phyloP scores from a whole-genome alignment of 35 echinoderm and acorn worm species.

The Apostichopus japonicus region DNA sequence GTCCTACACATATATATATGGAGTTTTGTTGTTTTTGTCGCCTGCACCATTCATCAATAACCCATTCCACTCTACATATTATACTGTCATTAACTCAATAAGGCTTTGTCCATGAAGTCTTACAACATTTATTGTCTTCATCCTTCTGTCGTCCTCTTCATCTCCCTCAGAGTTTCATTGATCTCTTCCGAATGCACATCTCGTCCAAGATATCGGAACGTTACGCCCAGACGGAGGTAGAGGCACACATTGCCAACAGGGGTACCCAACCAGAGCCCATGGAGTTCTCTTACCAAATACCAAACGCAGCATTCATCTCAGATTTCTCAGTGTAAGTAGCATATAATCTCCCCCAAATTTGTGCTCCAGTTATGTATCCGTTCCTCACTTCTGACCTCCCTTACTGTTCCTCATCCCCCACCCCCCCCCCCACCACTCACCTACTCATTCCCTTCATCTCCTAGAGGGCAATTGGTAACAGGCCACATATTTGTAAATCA shows the following conservation, averaged over 20 bases:
- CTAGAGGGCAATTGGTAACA: too few relatives aligned
- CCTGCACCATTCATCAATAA: too few relatives aligned
- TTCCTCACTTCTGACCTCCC: not conserved
- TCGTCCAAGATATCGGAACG: constrained; percentile 75
- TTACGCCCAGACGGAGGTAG: constrained; percentile 66
- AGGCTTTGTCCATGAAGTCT: too few relatives aligned
- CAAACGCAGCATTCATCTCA: constrained; percentile 77
- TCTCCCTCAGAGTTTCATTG: constrained; percentile 29
- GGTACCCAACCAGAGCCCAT: constrained; percentile 48
- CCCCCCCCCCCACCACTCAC: not conserved
- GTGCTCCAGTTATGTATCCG: too few relatives aligned
- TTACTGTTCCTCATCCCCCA: not conserved
- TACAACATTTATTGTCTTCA: not conserved
- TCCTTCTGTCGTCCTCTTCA: not conserved
- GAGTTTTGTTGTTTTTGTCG: too few relatives aligned
- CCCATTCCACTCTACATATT: too few relatives aligned
- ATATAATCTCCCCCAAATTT: too few relatives aligned
- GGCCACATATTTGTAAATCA: too few relatives aligned
- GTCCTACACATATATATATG: too few relatives aligned
- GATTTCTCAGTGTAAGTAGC: constrained; percentile 81
- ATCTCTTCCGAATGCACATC: constrained; percentile 62
- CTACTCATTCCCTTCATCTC: not conserved
- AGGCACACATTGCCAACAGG: constrained; percentile 60
- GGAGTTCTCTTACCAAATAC: constrained; percentile 74
- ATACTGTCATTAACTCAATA: too few relatives aligned